These are phyloP conservation scores for Archivesica marissinica DNA, from an alignment of 1,140 invertebrate species.

Conservation along the genomic window DNA sequence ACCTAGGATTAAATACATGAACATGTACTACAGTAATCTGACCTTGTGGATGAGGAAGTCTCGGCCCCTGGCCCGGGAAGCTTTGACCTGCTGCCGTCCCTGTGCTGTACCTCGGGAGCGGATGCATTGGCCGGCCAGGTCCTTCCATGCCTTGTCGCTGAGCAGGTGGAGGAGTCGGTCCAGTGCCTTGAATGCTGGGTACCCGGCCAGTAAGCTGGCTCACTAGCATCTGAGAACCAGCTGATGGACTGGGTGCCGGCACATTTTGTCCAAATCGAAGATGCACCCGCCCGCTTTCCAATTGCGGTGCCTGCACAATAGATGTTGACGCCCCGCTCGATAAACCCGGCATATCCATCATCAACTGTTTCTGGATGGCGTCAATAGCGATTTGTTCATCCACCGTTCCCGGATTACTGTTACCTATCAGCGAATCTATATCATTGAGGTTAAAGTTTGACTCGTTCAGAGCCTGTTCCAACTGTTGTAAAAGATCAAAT, in stretches of 20 bases:
- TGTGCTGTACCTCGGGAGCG: constrained; percentile 11
- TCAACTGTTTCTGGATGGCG: constrained; percentile 94
- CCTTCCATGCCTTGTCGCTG: constrained; percentile 23
- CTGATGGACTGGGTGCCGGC: background rate
- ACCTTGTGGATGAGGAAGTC: constrained; percentile 69
- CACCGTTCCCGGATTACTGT: constrained; percentile 78
- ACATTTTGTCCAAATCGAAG: constrained; percentile 6
- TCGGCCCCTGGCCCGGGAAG: constrained; percentile 67
- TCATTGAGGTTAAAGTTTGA: constrained; percentile 67
- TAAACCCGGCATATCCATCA: constrained; percentile 88
- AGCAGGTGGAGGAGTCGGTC: constrained; percentile 47
- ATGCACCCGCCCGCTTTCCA: background rate
- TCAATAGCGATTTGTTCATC: constrained; percentile 94
- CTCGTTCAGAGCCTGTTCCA: constrained; percentile 73
- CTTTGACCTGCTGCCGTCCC: constrained; percentile 24
- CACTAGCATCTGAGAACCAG: constrained; percentile 55
- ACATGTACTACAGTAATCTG: too few species aligned
- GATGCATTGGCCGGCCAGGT: constrained; percentile 16
- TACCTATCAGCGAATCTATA: constrained; percentile 73
- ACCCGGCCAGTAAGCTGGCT: constrained; percentile 87
- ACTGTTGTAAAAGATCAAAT: constrained; percentile 51
- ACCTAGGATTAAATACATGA: too few species aligned
- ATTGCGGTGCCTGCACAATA: constrained; percentile 26
- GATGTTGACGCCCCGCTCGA: background rate
- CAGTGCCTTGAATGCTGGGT: constrained; percentile 81